Evolutionary conservation across 2,113 vertebrate species (phyloP).

Genomic region (Cercopithecus mona): DNA sequence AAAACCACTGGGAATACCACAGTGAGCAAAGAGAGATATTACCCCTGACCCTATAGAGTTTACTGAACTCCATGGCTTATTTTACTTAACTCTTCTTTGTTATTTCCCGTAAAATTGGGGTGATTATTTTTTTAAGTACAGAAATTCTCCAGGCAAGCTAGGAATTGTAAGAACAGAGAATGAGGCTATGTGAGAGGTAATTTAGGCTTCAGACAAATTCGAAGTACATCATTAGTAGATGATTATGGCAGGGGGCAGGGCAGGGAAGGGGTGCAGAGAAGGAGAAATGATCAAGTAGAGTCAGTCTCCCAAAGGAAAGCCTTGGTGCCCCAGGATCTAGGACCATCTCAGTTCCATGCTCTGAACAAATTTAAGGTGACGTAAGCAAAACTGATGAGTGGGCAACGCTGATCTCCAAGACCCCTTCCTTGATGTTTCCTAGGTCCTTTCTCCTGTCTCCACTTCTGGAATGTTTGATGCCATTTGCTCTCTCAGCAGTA

Average conservation of each 20-base stretch:
- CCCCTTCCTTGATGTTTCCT: neutral
- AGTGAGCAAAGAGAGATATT: neutral
- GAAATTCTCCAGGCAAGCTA: neutral
- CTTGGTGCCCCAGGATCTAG: neutral
- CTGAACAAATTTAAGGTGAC: neutral
- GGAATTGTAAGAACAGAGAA: neutral
- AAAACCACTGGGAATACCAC: neutral
- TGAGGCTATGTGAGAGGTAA: neutral
- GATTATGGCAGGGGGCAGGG: no score
- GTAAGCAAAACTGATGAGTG: neutral
- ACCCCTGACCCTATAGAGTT: neutral
- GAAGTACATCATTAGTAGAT: neutral
- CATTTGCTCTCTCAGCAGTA: neutral
- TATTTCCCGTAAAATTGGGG: neutral
- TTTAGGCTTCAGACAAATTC: neutral
- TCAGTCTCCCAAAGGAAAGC: neutral
- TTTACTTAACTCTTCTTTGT: slow-evolving; percentile 42
- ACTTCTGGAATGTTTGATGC: no score
- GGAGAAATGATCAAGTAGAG: neutral
- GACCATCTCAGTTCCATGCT: neutral
- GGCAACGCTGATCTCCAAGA: neutral
- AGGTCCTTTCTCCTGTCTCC: neutral
- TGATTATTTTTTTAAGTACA: neutral
- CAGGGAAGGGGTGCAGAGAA: no score
- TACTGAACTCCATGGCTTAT: neutral